These are phyloP conservation scores for Monomorium pharaonis DNA, from an alignment of 1,140 invertebrate species.

Conservation along the genomic window DNA sequence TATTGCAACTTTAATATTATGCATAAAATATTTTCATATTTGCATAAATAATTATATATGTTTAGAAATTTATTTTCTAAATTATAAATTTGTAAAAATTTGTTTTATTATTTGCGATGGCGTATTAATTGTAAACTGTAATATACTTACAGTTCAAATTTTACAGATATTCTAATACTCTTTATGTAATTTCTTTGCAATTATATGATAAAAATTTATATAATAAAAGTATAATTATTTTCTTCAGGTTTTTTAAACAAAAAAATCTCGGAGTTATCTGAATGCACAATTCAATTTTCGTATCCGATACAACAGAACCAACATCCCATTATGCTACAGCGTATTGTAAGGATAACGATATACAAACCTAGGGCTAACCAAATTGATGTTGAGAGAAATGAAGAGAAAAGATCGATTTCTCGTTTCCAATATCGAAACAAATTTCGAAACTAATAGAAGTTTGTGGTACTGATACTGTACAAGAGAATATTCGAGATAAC, in stretches of 20 bases:
- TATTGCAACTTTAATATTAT: not conserved
- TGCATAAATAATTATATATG: not conserved
- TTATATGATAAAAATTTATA: slow-evolving; percentile 13
- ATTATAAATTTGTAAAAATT: not conserved
- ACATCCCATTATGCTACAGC: not conserved
- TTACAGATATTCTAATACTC: not conserved
- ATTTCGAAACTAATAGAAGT: slow-evolving; percentile 21
- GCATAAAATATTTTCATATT: not conserved
- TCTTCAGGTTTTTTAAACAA: no score
- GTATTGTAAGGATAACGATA: not conserved
- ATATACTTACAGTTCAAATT: slow-evolving; percentile 5
- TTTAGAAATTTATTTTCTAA: no score
- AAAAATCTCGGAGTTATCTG: not conserved
- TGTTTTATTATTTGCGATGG: not conserved
- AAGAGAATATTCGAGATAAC: slow-evolving; percentile 15
- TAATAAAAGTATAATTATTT: no score
- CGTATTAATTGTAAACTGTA: not conserved
- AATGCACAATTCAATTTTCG: not conserved
- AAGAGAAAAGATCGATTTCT: slow-evolving; percentile 12
- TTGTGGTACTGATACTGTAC: not conserved
- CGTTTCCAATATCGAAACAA: slow-evolving; percentile 27
- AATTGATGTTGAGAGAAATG: not conserved
- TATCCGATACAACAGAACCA: not conserved
- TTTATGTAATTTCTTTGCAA: not conserved
- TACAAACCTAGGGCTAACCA: not conserved